Base-by-base conservation (phyloP, 2,888 invertebrate genomes). In the Troides oblongomaculatus region DNA sequence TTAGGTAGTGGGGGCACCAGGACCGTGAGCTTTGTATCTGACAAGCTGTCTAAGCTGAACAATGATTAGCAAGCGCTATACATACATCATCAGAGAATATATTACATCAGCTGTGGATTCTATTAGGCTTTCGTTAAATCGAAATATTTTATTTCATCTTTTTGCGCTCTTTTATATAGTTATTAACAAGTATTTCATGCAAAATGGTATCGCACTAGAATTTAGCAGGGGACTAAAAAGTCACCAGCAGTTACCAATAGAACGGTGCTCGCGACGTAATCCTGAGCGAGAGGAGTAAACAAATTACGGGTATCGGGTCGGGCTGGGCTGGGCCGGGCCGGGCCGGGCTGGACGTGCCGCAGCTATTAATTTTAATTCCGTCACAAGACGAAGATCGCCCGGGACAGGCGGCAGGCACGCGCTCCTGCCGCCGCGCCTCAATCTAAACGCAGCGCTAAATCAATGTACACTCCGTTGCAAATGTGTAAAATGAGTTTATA, bases 321-420 rank as follows among this genome's bases (percentile, higher is more conserved):
- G 84, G 81, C 79, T 76, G 81, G 81, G 50, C 12, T 79, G 81
- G 81, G 85, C 83, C 81, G 82, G 81, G 81, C 82, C 81, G 81
- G 84, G 81, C 80, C 77, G 81, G 81, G 80, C 81, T 82, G 83
- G 84, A 83, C 84, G 83, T 79, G 79, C 77, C 78, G 87, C 74
- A 84, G 84, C 92, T 90, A 92, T 92, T 91, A 91, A 92, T 92
- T 91, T 91, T 92, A 91, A 92, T 92, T 92, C 90, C 85, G 86
- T 81, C 81, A 77, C 82, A 81, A 81, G 84, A 81, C 87, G 85
- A 84, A 89, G 90, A 92, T 90, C 90, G 83, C 89, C 82, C 78
- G 83, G 86, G 86, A 86, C 83, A 83, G 86, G 83, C 78, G 84
- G 76, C 73, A 85, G 84, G 88, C 91, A 91, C 91, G 91, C 87